These are phyloP conservation scores for Gymnobelideus leadbeateri DNA, from an alignment of 2,113 vertebrate species.

Conservation along the genomic window DNA sequence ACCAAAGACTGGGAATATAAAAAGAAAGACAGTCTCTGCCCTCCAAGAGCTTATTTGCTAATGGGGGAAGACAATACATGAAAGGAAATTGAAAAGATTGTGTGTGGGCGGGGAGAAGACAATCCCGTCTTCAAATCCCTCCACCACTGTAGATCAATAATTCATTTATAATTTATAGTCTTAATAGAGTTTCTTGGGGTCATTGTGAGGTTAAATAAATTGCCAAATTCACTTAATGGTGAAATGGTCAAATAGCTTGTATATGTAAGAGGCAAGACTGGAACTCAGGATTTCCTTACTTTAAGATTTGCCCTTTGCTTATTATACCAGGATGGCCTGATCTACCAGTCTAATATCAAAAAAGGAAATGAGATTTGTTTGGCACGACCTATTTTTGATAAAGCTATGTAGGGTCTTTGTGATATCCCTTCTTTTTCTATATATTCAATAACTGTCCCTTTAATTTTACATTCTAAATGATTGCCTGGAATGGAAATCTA, in stretches of 20 bases:
- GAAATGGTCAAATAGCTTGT: background rate
- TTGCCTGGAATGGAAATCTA: background rate
- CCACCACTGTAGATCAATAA: background rate
- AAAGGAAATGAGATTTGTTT: background rate
- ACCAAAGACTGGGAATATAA: background rate
- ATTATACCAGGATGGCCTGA: background rate
- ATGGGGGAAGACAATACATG: background rate
- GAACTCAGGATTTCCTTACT: background rate
- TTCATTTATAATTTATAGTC: background rate
- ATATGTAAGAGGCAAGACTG: background rate
- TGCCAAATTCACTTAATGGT: too few species aligned
- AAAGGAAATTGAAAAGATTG: background rate
- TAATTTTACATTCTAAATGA: background rate
- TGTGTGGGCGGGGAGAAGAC: background rate
- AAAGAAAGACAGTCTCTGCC: background rate
- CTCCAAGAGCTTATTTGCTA: background rate
- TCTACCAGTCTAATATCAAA: background rate
- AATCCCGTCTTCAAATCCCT: background rate
- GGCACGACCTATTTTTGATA: background rate
- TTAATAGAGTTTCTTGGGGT: background rate
- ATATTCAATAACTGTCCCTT: background rate
- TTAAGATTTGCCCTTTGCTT: background rate
- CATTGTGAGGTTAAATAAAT: background rate
- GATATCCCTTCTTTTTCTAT: background rate
- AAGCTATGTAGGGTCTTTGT: background rate